A percentile compares a stretch with the other conserved stretches of the same genome.
These are phyloP conservation scores for Drosophila mauritiana DNA, from an alignment of 1,140 invertebrate species.

Conservation along the genomic window DNA sequence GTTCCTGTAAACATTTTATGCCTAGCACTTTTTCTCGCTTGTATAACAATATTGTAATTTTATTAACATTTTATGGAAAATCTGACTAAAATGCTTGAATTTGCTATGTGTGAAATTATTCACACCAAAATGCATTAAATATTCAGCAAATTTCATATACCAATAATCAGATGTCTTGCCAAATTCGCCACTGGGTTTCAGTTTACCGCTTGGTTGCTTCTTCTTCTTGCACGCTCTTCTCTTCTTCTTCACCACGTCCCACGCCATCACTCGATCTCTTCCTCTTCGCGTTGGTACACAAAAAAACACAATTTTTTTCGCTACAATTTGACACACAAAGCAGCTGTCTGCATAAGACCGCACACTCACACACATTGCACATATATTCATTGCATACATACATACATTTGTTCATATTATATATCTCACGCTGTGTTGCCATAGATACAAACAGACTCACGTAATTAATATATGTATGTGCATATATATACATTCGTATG, in stretches of 20 bases:
- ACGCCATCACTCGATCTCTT: conserved; percentile 13
- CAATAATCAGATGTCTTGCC: neutral
- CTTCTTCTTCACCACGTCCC: neutral
- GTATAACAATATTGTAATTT: neutral
- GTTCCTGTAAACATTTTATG: no score
- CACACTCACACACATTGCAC: conserved; percentile 13
- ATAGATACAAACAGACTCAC: conserved; percentile 58
- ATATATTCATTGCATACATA: conserved; percentile 22
- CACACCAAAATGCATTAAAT: no score
- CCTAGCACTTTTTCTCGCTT: no score
- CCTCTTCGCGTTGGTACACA: conserved; percentile 33
- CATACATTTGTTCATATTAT: conserved; percentile 11
- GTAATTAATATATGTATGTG: conserved; percentile 36
- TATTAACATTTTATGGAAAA: no score
- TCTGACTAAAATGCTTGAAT: no score
- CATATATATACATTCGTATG: neutral
- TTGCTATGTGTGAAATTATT: no score
- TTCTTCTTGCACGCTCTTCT: conserved; percentile 13
- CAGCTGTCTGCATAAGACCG: conserved; percentile 60
- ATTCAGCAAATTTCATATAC: no score
- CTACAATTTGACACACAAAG: conserved; percentile 68
- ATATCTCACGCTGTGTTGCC: conserved; percentile 71
- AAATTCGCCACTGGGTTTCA: conserved; percentile 33
- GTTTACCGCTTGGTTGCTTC: conserved; percentile 9
- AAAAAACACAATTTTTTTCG: conserved; percentile 50